These are phyloP conservation scores for Tadarida brasiliensis DNA, from an alignment of 2,797 vertebrate genomes.

Conservation along the genomic window DNA sequence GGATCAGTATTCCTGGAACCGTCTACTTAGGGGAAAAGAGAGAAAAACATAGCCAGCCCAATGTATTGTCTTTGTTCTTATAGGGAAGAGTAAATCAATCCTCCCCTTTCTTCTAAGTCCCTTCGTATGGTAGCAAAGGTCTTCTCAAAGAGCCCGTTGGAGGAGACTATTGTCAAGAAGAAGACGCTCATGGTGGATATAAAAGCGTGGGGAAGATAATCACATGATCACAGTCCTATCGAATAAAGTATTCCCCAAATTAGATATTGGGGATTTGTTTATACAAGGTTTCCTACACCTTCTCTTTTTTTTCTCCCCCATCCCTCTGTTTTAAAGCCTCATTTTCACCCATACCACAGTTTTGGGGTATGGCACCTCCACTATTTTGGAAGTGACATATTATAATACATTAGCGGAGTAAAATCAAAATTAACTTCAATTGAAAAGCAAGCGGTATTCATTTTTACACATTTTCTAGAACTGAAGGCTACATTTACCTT, in stretches of 20 bases:
- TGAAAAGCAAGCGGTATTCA: conserved; percentile 58
- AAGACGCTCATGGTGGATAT: not conserved
- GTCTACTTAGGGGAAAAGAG: not conserved
- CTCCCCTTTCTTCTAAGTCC: not conserved
- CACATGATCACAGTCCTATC: not conserved
- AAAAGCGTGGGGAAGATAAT: not conserved
- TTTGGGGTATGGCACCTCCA: not conserved
- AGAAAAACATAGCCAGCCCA: not conserved
- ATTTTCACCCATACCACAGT: not conserved
- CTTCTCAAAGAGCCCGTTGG: not conserved
- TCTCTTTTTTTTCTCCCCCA: not conserved
- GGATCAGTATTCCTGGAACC: not conserved
- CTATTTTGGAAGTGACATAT: conserved; percentile 21
- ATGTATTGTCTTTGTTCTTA: not conserved
- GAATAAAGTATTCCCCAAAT: not conserved
- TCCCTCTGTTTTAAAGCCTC: not conserved
- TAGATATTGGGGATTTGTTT: not conserved
- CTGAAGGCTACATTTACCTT: conserved; percentile 37
- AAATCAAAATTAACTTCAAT: conserved; percentile 57
- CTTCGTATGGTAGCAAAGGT: not conserved
- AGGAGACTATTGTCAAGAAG: not conserved
- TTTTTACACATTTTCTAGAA: conserved; percentile 54
- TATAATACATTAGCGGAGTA: conserved; percentile 15
- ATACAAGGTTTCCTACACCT: not conserved
- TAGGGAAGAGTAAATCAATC: not conserved